A percentile compares a stretch with the other conserved stretches of the same genome.
These are phyloP conservation scores for Microtus richardsoni DNA, from an alignment of 2,113 vertebrate genomes.

Conservation along the genomic window DNA sequence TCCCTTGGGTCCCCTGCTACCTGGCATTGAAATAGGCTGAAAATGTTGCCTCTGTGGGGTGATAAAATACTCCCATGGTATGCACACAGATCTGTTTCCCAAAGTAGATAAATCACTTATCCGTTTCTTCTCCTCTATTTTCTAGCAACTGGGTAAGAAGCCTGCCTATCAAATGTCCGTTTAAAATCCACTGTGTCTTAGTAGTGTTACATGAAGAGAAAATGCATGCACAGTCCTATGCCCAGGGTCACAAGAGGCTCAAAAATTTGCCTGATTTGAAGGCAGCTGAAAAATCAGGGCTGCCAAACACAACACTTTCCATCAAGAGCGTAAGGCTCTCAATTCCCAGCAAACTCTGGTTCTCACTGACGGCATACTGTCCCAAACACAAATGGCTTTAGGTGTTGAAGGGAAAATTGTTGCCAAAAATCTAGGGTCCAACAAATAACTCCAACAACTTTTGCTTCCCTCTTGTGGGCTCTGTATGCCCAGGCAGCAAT, in stretches of 20 bases:
- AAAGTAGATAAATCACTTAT: conserved; percentile 76
- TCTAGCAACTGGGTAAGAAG: conserved; percentile 39
- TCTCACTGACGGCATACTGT: conserved; percentile 30
- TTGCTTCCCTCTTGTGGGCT: conserved; percentile 38
- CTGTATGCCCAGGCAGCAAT: conserved; percentile 11
- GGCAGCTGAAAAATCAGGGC: not conserved
- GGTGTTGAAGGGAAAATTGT: conserved; percentile 4
- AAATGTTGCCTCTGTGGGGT: conserved; percentile 46
- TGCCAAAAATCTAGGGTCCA: conserved; percentile 31
- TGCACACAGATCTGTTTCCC: conserved; percentile 58
- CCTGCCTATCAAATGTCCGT: not conserved
- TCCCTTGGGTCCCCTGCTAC: not conserved
- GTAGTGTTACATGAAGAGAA: not conserved
- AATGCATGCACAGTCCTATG: not conserved
- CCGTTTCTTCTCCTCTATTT: conserved; percentile 48
- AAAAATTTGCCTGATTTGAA: not conserved
- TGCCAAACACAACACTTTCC: not conserved
- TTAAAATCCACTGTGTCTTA: conserved; percentile 5
- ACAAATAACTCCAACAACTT: conserved; percentile 48
- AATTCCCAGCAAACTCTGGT: conserved; percentile 44
- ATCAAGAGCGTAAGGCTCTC: not conserved
- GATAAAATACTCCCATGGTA: conserved; percentile 68
- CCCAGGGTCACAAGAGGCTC: not conserved
- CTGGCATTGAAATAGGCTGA: conserved; percentile 20
- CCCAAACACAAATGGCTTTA: conserved; percentile 52